Evolutionary conservation across 2,113 vertebrate genomes (phyloP).

Genomic region (Gnathonemus echidnorhynchus): DNA sequence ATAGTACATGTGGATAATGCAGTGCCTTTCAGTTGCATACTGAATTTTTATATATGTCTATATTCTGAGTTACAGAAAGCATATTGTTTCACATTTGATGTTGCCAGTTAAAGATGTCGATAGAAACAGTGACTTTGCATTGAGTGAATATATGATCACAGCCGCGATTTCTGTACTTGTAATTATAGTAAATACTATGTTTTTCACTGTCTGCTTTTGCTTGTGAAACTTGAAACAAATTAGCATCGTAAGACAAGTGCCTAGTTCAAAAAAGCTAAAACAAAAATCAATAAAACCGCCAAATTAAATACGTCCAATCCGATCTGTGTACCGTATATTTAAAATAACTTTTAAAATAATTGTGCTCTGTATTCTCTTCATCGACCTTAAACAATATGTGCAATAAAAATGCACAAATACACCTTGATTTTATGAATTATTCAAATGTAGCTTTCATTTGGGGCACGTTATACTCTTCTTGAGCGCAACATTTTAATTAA

Average conservation of each 20-base stretch:
- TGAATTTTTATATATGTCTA: not conserved
- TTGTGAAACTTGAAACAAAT: not conserved
- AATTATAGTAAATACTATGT: not conserved
- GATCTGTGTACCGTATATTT: not conserved
- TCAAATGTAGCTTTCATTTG: not conserved
- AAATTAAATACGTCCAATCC: not conserved
- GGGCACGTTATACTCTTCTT: not conserved
- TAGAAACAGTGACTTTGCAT: not conserved
- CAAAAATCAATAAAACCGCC: not conserved
- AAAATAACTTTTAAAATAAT: not conserved
- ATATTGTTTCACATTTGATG: not conserved
- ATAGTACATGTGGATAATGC: not conserved
- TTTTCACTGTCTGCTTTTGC: not conserved
- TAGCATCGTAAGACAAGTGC: not conserved
- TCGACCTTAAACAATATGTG: not conserved
- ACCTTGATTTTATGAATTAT: not conserved
- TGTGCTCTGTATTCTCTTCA: not conserved
- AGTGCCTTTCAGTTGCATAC: not conserved
- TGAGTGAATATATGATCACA: not conserved
- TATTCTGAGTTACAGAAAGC: not conserved
- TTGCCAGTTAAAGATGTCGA: not conserved
- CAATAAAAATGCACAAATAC: not conserved
- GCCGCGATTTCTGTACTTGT: not conserved
- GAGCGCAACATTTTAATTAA: slow-evolving; percentile 6
- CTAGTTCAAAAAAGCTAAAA: not conserved